Evolutionary conservation across 2,113 vertebrate genomes (phyloP), one percentile per base, ranked within the genome.

Genomic region (Calyptommatus sinebrachiatus): DNA sequence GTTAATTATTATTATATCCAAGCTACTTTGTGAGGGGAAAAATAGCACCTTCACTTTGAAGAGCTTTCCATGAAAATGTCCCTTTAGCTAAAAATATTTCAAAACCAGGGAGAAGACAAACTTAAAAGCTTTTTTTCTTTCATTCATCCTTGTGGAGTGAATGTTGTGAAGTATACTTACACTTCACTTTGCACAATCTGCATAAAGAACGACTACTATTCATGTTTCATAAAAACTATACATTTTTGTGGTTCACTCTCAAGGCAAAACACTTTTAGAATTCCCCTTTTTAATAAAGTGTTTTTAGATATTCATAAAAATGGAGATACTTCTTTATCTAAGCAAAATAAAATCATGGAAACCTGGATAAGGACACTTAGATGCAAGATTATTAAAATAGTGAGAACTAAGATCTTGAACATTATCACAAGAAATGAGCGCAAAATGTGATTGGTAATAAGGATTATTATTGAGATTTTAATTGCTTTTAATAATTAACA

Each of bases 1-100:
- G 45, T 16, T 6, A 53, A 53, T 53, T 28, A 87, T 70, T 83
- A 26, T 62, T 62, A 73, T 12, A 71, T 78, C 53, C n/a, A 57
- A 3, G 46, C 22, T 65, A 21, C 76, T 83, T 84, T 82, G 3
- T n/a, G 12, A 50, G 45, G 7, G 63, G 26, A n/a, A 29, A 69
- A 70, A 70, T 22, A 46, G 11, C n/a, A 79, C 50, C 50, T 53
- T 53, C 50, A 53, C 83, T 73, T 63, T 45, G 35, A 63, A 35
- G 12, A n/a, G 2, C 5, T 12, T 71, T 26, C 24, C 69, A 48
- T 71, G 45, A 71, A 24, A 50, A 16, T 71, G 70, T 2, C n/a
- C 26, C 24, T 48, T 26, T 24, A 71, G 45, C 24, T 26, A 71
- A n/a, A 50, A 26, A 16, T 50, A 69, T 41, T 41, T 31, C 18